Base-by-base conservation (phyloP, 2,888 invertebrate genomes). In the Eledone cirrhosa region DNA sequence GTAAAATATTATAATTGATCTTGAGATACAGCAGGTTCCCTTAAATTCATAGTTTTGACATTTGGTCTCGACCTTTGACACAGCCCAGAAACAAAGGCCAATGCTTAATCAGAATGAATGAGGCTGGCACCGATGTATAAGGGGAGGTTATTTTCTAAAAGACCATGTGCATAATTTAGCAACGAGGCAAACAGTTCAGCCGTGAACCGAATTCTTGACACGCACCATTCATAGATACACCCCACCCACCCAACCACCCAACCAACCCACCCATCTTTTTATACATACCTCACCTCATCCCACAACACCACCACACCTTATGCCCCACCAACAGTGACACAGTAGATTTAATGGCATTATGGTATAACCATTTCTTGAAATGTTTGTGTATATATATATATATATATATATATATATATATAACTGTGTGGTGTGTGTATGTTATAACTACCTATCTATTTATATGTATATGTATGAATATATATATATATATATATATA, bases 31-130 rank as follows among this genome's bases (percentile, higher is more conserved):
- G 48, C 76, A 76, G 48, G 76, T 76, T 76, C 48, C 76, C 27
- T 76, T 76, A 76, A 76, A 76, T 76, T 76, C 76, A 76, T 76
- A 76, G 76, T 76, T 76, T 76, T 76, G 76, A 76, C 76, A 76
- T 48, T 29, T 48, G 48, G 76, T 27, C 27, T 29, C 76, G 76
- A 76, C 76, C 76, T 76, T 76, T 76, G 76, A 76, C 76, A 76
- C 76, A 48, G 48, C 29, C 48, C 76, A 76, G 76, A 76, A 76
- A 47, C 76, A 48, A 76, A 47, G 76, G 76, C 76, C 76, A 76
- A 29, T 76, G 22, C 48, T 27, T 76, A 76, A 76, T 76, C 76
- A 76, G 76, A 47, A 76, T 76, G 76, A 48, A 76, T 76, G 76
- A 76, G 41, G 27, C 47, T 47, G 76, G 76, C 47, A 47, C 48